A percentile compares a stretch with the other conserved stretches of the same genome.
phyloP scores from a whole-genome alignment of 2,797 vertebrate species.

The Enteromius treurensis region DNA sequence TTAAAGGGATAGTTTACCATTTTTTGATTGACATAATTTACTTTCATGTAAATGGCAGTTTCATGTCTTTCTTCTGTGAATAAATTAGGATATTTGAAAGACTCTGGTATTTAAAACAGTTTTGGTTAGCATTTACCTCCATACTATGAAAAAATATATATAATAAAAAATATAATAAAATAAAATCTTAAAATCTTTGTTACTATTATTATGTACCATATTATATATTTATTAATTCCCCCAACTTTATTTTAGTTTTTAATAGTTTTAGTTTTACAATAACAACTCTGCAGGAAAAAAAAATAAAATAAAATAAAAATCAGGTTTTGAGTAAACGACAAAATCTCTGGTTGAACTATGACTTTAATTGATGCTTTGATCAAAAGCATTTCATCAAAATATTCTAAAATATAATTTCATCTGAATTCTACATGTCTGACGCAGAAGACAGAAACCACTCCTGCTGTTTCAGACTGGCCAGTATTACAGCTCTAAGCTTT shows the following conservation, averaged over 20 bases:
- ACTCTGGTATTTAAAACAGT: background rate
- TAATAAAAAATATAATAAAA: background rate
- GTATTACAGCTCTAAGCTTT: slow-evolving; percentile 18
- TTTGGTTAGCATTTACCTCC: background rate
- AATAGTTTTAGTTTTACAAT: background rate
- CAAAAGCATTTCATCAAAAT: background rate
- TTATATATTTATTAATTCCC: background rate
- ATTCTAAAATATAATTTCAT: slow-evolving; percentile 27
- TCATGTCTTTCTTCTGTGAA: background rate
- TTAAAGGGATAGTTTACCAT: background rate
- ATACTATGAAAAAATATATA: background rate
- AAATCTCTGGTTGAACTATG: background rate
- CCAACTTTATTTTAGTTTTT: background rate
- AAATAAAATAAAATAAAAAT: too few species aligned
- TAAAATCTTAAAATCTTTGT: background rate
- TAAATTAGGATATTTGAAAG: background rate
- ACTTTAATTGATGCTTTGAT: background rate
- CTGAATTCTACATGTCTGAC: slow-evolving; percentile 1
- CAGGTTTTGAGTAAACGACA: background rate
- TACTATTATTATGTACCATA: background rate
- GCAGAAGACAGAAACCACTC: slow-evolving; percentile 35
- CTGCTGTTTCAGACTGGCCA: slow-evolving; percentile 51
- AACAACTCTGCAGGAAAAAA: background rate
- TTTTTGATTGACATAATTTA: background rate
- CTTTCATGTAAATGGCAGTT: background rate